A percentile compares a stretch with the other conserved stretches of the same genome.
phyloP scores from a whole-genome alignment of 1,140 invertebrate species.

The Antheraea pernyi region DNA sequence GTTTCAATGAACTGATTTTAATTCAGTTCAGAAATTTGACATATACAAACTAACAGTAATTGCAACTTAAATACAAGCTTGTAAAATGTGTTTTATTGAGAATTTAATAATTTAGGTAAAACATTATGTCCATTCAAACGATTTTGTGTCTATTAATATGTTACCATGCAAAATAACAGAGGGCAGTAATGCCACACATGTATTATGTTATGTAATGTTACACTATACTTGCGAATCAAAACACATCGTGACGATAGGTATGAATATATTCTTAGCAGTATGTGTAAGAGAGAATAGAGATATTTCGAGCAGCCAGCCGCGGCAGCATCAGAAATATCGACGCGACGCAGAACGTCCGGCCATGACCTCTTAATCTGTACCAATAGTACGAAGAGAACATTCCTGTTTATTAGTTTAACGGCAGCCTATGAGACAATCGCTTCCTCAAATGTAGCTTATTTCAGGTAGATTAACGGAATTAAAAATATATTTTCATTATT shows the following conservation, averaged over 20 bases:
- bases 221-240: neutral
- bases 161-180: too few relatives aligned
- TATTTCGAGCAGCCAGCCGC: conserved; percentile 40
- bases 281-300: conserved; percentile 34
- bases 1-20: too few relatives aligned
- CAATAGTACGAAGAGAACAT: neutral
- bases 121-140: too few relatives aligned
- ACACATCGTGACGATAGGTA: neutral
- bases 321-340: conserved; percentile 35
- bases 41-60: too few relatives aligned
- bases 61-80: too few relatives aligned
- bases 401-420: neutral
- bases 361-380: conserved; percentile 40
- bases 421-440: neutral
- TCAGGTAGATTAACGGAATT: neutral
- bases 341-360: conserved; percentile 32
- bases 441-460: neutral
- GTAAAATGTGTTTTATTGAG: too few relatives aligned
- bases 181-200: too few relatives aligned
- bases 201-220: too few relatives aligned
- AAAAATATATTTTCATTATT: neutral
- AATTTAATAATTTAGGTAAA: too few relatives aligned
- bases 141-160: too few relatives aligned
- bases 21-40: too few relatives aligned
- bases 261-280: conserved; percentile 1